Evolutionary conservation across 2,888 invertebrate genomes (phyloP), one percentile per base, ranked within the genome.

Genomic region (Drosophila lacicola): DNA sequence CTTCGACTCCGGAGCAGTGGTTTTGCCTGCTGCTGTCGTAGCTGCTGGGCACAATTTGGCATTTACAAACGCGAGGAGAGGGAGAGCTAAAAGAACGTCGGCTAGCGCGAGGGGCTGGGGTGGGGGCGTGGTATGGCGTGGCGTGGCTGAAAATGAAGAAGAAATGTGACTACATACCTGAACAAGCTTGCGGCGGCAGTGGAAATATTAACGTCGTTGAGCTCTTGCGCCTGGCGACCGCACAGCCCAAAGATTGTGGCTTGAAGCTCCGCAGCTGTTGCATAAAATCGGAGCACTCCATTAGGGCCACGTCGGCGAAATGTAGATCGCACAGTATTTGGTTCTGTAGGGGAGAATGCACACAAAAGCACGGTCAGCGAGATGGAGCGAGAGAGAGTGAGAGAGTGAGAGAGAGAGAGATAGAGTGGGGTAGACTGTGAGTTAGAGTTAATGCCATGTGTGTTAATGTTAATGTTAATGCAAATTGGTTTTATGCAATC

Each of bases 231-330:
- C 98, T 94, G 72, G 98, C 98, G 89, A 98, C 98, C 86, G 98
- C 98, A 94, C 97, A 98, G 93, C 98, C 98, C 92, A 98, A 94
- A 89, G 97, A 97, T 94, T 98, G 98, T 89, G 98, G 97, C 94
- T 98, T 98, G 94, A 98, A 98, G 94, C 97, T 96, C 91, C 98
- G 96, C 92, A 98, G 95, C 94, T 98, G 98, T 94, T 98, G 97
- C 97, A 98, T 97, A 94, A 98, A 98, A 95, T 98, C 98, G 90
- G 97, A 97, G 94, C 97, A 97, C 96, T 98, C 98, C 97, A 98
- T 97, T 93, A 98, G 96, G 93, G 97, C 97, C 88, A 98, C 97
- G 96, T 98, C 98, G 91, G 97, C 97, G 93, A 98, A 98, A 94
- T 98, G 98, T 93, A 98, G 94, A 93, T 98, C 97, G 95, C 98